These are phyloP conservation scores for Moxostoma hubbsi DNA, from an alignment of 2,797 vertebrate species.

Conservation along the genomic window DNA sequence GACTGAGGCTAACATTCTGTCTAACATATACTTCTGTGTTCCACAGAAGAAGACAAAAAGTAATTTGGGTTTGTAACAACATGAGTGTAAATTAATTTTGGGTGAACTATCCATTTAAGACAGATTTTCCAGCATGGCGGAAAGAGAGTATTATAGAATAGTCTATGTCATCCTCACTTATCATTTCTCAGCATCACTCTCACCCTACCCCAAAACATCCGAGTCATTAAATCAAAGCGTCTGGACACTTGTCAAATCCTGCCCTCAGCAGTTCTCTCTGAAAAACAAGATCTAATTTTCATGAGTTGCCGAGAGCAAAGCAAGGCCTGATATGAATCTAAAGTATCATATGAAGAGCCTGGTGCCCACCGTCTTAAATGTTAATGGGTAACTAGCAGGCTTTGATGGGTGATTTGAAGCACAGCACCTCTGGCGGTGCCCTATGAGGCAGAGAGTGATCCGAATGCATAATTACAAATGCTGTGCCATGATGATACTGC, in stretches of 20 bases:
- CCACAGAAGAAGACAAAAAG: too few relatives aligned
- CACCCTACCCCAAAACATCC: background rate
- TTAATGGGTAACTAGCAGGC: slow-evolving; percentile 54
- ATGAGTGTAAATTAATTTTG: too few relatives aligned
- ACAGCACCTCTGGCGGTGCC: slow-evolving; percentile 42
- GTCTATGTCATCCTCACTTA: background rate
- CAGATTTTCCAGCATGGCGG: too few relatives aligned
- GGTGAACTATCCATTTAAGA: too few relatives aligned
- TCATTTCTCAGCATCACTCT: background rate
- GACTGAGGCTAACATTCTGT: too few relatives aligned
- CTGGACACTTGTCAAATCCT: slow-evolving; percentile 21
- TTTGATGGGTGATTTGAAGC: slow-evolving; percentile 60
- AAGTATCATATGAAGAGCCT: slow-evolving; percentile 26
- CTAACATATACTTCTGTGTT: too few relatives aligned
- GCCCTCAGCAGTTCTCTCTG: background rate
- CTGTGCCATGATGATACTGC: slow-evolving; percentile 53
- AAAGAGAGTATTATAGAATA: too few relatives aligned
- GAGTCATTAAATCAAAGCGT: slow-evolving; percentile 8
- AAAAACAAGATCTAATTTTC: slow-evolving; percentile 60
- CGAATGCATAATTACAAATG: slow-evolving; percentile 69
- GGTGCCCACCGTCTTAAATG: slow-evolving; percentile 56
- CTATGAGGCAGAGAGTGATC: slow-evolving; percentile 66
- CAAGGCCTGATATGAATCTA: slow-evolving; percentile 51
- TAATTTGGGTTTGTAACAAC: too few relatives aligned
- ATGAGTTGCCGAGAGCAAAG: slow-evolving; percentile 63